phyloP scores from a whole-genome alignment of 2,888 invertebrate species.

The Palloptera scutellata region DNA sequence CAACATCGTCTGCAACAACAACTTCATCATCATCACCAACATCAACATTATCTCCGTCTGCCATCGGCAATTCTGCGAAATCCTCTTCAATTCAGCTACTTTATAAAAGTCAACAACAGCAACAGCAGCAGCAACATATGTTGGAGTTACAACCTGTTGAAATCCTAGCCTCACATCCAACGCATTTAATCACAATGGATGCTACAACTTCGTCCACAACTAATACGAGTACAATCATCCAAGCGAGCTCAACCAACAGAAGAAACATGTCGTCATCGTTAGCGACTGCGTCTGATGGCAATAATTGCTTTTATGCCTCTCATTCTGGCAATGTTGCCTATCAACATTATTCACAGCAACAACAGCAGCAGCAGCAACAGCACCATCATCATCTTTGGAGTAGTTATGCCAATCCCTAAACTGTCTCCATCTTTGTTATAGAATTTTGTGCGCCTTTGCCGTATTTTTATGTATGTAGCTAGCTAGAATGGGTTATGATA shows the following conservation, averaged over 20 bases:
- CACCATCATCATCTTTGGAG: constrained; percentile 56
- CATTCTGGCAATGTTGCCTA: constrained; percentile 21
- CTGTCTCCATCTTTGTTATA: constrained; percentile 26
- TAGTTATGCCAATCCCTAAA: constrained; percentile 59
- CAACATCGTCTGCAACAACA: constrained; percentile 27
- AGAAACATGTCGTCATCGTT: background rate
- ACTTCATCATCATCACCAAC: constrained; percentile 30
- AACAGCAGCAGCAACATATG: constrained; percentile 40
- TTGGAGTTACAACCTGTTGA: constrained; percentile 47
- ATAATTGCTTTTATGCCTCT: constrained; percentile 32
- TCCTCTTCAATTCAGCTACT: constrained; percentile 29
- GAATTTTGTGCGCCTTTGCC: constrained; percentile 8
- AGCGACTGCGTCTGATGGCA: background rate
- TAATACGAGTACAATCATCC: constrained; percentile 12
- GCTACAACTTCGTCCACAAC: constrained; percentile 12
- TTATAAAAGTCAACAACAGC: constrained; percentile 28
- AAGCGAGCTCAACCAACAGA: background rate
- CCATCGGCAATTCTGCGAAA: constrained; percentile 25
- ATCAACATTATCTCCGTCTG: constrained; percentile 17
- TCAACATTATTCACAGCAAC: constrained; percentile 37
- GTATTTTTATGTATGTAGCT: constrained; percentile 5
- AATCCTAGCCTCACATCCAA: constrained; percentile 28
- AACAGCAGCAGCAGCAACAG: constrained; percentile 44
- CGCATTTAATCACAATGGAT: constrained; percentile 22
- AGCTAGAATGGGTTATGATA: too few relatives aligned